Percentiles rank a stretch among this genome's conserved stretches.
Evolutionary conservation across 2,888 invertebrate genomes (phyloP).

Genomic region (Atherix ibis): DNA sequence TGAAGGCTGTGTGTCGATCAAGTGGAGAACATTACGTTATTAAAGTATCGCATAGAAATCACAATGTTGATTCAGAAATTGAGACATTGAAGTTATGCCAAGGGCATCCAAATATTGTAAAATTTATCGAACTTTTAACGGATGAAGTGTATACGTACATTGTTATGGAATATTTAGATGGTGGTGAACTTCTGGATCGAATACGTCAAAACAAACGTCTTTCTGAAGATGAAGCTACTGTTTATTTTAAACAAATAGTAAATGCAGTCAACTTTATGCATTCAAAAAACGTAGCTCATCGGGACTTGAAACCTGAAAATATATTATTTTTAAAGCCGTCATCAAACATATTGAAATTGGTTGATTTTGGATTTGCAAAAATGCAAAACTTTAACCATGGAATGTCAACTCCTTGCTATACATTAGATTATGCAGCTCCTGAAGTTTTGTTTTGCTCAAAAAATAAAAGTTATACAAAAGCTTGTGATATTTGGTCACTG

Average conservation of each 20-base stretch:
- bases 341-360: constrained; percentile 51
- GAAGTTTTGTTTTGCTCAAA: constrained; percentile 52
- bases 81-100: constrained; percentile 67
- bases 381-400: constrained; percentile 18
- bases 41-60: constrained; percentile 41
- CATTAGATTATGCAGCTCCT: constrained; percentile 77
- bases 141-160: constrained; percentile 82
- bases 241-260: constrained; percentile 66
- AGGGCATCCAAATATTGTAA: constrained; percentile 77
- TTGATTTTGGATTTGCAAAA: constrained; percentile 89
- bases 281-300: constrained; percentile 66
- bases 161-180: constrained; percentile 68
- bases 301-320: constrained; percentile 88
- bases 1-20: constrained; percentile 57
- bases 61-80: constrained; percentile 41
- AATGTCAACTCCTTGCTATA: constrained; percentile 78
- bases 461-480: constrained; percentile 54
- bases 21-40: constrained; percentile 70
- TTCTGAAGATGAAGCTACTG: constrained; percentile 63
- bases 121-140: constrained; percentile 65
- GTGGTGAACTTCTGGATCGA: constrained; percentile 63
- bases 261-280: constrained; percentile 78
- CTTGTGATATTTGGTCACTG: constrained; percentile 91
- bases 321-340: constrained; percentile 36
- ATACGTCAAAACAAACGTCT: constrained; percentile 50